phyloP scores from a whole-genome alignment of 1,140 invertebrate genomes.

The Rhyacophila brunnea region DNA sequence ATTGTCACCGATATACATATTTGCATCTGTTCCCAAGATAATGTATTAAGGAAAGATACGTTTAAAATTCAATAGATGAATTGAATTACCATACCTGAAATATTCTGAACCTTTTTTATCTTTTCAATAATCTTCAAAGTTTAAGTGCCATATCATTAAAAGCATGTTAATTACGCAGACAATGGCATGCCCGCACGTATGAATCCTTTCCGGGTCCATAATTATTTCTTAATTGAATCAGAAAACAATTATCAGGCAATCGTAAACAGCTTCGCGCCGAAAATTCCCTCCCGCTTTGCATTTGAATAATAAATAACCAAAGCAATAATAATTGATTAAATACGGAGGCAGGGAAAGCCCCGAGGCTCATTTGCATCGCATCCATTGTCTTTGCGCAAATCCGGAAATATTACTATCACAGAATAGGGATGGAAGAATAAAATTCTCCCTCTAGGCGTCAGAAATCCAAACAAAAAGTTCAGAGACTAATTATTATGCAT shows the following conservation, averaged over 20 bases:
- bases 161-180: not conserved
- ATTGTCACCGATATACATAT: too few species aligned
- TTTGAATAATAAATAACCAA: constrained; percentile 9
- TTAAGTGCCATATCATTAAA: not conserved
- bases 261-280: constrained; percentile 1
- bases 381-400: not conserved
- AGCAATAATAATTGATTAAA: constrained; percentile 27
- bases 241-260: constrained; percentile 16
- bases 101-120: too few species aligned
- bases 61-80: too few species aligned
- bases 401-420: not conserved
- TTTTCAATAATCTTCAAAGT: too few species aligned
- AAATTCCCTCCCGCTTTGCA: constrained; percentile 6
- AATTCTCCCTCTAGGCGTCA: not conserved
- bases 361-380: constrained; percentile 3
- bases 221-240: constrained; percentile 15
- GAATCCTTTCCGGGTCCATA: not conserved
- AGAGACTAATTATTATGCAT: too few species aligned
- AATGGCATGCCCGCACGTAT: not conserved
- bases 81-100: too few species aligned
- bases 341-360: not conserved
- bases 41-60: too few species aligned
- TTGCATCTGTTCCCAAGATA: too few species aligned
- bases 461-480: too few species aligned
- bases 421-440: too few species aligned